Evolutionary conservation across 2,888 invertebrate genomes (phyloP).

Genomic region (Clunio marinus): DNA sequence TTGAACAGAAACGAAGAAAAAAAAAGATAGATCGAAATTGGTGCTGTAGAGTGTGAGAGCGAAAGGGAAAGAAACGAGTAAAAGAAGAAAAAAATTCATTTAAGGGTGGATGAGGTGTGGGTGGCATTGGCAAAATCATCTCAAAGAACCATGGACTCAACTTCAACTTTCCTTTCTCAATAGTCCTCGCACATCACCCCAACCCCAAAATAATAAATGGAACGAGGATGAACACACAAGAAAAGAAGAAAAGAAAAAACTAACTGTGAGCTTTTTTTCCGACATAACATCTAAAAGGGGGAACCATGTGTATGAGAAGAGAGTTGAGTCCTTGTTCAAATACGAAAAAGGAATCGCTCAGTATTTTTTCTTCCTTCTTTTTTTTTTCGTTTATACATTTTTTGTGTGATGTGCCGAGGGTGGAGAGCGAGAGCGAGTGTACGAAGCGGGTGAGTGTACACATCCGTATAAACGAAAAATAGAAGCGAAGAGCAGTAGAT

Average conservation of each 20-base stretch:
- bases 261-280: slow-evolving; percentile 22
- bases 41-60: not conserved
- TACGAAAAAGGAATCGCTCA: slow-evolving; percentile 36
- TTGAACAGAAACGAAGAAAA: too few species aligned
- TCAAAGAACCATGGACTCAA: slow-evolving; percentile 22
- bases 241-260: slow-evolving; percentile 5
- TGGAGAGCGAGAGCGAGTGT: slow-evolving; percentile 4
- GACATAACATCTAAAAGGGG: not conserved
- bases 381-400: slow-evolving; percentile 25
- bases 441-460: slow-evolving; percentile 31
- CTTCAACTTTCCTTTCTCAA: too few species aligned
- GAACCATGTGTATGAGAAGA: slow-evolving; percentile 8
- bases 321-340: slow-evolving; percentile 33
- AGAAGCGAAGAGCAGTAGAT: slow-evolving; percentile 1
- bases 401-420: slow-evolving; percentile 22
- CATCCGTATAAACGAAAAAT: slow-evolving; percentile 35
- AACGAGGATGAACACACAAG: too few species aligned
- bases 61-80: too few species aligned
- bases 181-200: not conserved
- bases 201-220: too few species aligned
- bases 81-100: slow-evolving; percentile 3
- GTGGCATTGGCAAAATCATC: slow-evolving; percentile 13
- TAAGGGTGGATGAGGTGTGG: not conserved
- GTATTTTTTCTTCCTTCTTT: slow-evolving; percentile 1
- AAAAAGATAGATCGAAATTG: slow-evolving; percentile 23